A percentile compares a stretch with the other conserved stretches of the same genome.
Conservation (phyloP, 2,797 vertebrate species). For the Sphaeramia orbicularis region DNA sequence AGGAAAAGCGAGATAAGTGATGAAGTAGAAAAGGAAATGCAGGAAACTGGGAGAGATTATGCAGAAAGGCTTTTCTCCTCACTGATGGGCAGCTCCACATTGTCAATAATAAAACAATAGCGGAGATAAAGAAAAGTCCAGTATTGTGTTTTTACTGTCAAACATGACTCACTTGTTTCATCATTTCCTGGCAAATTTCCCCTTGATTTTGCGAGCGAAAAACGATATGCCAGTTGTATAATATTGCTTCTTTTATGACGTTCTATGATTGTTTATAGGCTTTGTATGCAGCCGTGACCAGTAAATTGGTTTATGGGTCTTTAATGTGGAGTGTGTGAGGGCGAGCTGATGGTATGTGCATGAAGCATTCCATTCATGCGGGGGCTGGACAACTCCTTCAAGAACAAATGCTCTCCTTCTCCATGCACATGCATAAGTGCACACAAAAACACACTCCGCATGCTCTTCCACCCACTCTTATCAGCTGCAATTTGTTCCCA, state of each 20-base stretch:
- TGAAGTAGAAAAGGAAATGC: constrained; percentile 58
- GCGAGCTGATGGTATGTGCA: constrained; percentile 18
- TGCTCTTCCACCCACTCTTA: constrained; percentile 45
- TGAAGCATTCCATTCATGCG: constrained; percentile 53
- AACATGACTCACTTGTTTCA: constrained; percentile 16
- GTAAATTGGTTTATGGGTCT: constrained; percentile 3
- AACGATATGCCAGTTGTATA: neutral
- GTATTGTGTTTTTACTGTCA: neutral
- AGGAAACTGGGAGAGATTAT: constrained; percentile 46
- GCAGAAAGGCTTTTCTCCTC: constrained; percentile 27
- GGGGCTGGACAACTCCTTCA: constrained; percentile 29
- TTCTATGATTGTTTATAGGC: neutral
- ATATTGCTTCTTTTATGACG: neutral
- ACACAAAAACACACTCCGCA: neutral
- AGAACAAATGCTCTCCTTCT: constrained; percentile 36
- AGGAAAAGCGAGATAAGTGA: constrained; percentile 70
- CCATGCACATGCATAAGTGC: constrained; percentile 8
- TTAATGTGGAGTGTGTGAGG: neutral
- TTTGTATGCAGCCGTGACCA: neutral
- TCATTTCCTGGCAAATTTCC: constrained; percentile 7
- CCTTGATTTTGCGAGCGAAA: neutral
- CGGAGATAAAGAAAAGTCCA: constrained; percentile 4
- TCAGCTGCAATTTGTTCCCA: constrained; percentile 65
- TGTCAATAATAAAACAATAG: constrained; percentile 17
- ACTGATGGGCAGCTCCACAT: constrained; percentile 10